phyloP scores from a whole-genome alignment of 1,140 invertebrate species.

The Trichonephila clavata region DNA sequence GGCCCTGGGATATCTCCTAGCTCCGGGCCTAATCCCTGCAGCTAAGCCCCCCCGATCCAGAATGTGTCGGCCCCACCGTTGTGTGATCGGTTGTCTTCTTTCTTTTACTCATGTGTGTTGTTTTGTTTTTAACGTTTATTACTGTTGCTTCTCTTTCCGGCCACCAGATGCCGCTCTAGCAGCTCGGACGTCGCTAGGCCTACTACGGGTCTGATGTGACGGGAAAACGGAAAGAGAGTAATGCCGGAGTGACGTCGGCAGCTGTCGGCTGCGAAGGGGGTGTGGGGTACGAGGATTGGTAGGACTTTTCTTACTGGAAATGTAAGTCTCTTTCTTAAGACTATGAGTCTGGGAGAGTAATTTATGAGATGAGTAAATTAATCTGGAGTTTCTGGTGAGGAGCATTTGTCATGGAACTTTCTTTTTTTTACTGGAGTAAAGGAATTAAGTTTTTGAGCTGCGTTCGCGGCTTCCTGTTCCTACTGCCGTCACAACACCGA shows the following conservation, averaged over 20 bases:
- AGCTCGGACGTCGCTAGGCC: slow-evolving; percentile 38
- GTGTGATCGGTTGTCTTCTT: slow-evolving; percentile 45
- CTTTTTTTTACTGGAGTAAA: background rate
- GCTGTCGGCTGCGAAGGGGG: slow-evolving; percentile 37
- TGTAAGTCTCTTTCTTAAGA: slow-evolving; percentile 31
- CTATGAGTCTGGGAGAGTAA: slow-evolving; percentile 47
- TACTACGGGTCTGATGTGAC: background rate
- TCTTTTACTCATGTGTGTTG: background rate
- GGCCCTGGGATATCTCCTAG: slow-evolving; percentile 67
- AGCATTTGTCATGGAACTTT: slow-evolving; percentile 34
- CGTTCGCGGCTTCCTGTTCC: slow-evolving; percentile 8
- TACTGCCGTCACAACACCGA: slow-evolving; percentile 20
- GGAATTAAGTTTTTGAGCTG: background rate
- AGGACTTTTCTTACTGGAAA: slow-evolving; percentile 38
- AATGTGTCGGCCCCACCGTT: slow-evolving; percentile 54
- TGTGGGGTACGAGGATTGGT: slow-evolving; percentile 26
- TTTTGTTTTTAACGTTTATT: slow-evolving; percentile 43
- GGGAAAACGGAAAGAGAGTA: slow-evolving; percentile 18
- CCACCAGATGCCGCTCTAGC: slow-evolving; percentile 44
- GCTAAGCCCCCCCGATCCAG: slow-evolving; percentile 64
- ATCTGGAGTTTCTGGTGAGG: slow-evolving; percentile 50
- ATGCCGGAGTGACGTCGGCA: slow-evolving; percentile 65
- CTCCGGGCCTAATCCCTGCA: slow-evolving; percentile 69
- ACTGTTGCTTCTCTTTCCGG: slow-evolving; percentile 17
- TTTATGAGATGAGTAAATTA: slow-evolving; percentile 56